Evolutionary conservation across 2,888 invertebrate genomes (phyloP).

Genomic region (Galerucella pusilla): DNA sequence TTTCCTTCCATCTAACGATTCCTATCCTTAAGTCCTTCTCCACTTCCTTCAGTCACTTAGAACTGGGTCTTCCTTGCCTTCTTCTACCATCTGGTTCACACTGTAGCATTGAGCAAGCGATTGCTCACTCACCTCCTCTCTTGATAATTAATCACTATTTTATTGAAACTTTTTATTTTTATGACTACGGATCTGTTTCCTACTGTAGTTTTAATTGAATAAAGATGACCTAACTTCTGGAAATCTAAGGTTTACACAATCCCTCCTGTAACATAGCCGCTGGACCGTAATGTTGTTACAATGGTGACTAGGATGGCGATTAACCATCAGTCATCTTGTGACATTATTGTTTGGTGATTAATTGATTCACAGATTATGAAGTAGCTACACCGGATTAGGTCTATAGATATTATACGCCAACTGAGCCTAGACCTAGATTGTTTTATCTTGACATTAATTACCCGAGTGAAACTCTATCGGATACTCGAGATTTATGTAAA

Average conservation of each 20-base stretch:
- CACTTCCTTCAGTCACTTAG: too few species aligned
- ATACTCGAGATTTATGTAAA: background rate
- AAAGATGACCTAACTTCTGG: conserved; percentile 25
- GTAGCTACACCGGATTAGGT: conserved; percentile 43
- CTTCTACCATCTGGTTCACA: too few species aligned
- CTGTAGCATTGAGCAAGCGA: too few species aligned
- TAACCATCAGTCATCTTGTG: conserved; percentile 56
- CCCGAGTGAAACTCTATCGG: conserved; percentile 39
- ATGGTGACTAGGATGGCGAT: conserved; percentile 54
- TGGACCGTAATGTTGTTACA: conserved; percentile 54
- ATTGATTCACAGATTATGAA: conserved; percentile 53
- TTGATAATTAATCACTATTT: too few species aligned
- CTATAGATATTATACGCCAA: conserved; percentile 49
- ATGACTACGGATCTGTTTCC: background rate
- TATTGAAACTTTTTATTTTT: background rate
- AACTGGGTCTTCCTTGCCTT: too few species aligned
- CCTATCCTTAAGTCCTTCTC: too few species aligned
- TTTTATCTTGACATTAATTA: conserved; percentile 47
- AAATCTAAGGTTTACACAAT: conserved; percentile 47
- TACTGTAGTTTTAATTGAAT: conserved; percentile 12
- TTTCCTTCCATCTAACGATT: too few species aligned
- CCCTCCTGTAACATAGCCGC: conserved; percentile 48
- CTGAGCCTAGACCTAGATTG: conserved; percentile 46
- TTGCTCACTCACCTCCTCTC: too few species aligned
- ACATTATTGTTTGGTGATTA: conserved; percentile 57